phyloP scores from a whole-genome alignment of 1,140 invertebrate species.

The Portunus trituberculatus region DNA sequence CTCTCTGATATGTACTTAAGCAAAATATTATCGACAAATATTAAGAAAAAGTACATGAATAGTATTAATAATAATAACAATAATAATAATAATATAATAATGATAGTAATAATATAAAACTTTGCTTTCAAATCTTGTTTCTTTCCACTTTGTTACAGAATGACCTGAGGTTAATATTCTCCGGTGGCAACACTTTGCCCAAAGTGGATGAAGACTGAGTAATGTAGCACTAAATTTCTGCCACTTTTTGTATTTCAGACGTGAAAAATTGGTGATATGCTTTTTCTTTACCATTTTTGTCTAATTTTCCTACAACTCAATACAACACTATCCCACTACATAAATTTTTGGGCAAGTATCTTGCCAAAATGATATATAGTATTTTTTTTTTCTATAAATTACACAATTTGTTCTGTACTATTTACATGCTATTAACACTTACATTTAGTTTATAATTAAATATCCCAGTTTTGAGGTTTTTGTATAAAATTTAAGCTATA shows the following conservation, averaged over 20 bases:
- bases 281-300: neutral
- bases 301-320: slow-evolving; percentile 32
- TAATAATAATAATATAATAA: neutral
- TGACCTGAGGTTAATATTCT: slow-evolving; percentile 12
- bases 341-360: neutral
- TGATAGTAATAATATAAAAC: neutral
- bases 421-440: slow-evolving; percentile 45
- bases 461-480: slow-evolving; percentile 7
- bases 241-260: neutral
- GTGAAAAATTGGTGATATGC: slow-evolving; percentile 25
- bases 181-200: neutral
- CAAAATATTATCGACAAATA: neutral
- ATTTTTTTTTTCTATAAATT: slow-evolving; percentile 6
- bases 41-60: slow-evolving; percentile 10
- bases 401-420: slow-evolving; percentile 6
- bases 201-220: slow-evolving; percentile 25
- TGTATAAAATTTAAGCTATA: slow-evolving; percentile 27
- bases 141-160: neutral
- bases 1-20: neutral
- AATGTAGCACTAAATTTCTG: slow-evolving; percentile 25
- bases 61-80: neutral
- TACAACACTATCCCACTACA: slow-evolving; percentile 43
- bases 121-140: neutral
- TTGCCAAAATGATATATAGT: neutral
- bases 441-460: neutral